These are phyloP conservation scores for Oreocharis arfaki DNA, from an alignment of 2,113 vertebrate genomes.

Conservation along the genomic window DNA sequence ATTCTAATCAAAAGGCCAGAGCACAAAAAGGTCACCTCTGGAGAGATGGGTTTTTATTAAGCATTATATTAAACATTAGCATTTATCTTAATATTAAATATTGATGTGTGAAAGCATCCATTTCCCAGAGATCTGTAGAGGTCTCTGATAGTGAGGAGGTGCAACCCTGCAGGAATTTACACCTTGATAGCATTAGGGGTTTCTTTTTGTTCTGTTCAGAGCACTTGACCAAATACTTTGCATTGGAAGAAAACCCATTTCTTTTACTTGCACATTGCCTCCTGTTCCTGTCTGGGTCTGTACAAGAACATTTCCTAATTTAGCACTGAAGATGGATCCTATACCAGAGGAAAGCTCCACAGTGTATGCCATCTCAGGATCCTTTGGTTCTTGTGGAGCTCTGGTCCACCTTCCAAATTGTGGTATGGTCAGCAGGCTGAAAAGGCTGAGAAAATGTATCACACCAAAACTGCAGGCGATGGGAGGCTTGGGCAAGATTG, in stretches of 20 bases:
- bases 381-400: neutral
- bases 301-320: neutral
- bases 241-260: neutral
- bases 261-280: neutral
- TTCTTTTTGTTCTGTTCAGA: neutral
- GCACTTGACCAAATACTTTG: neutral
- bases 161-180: neutral
- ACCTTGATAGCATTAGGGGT: neutral
- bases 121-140: neutral
- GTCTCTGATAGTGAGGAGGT: neutral
- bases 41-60: neutral
- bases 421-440: neutral
- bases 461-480: neutral
- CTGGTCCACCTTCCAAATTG: neutral
- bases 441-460: neutral
- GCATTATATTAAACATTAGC: neutral
- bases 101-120: neutral
- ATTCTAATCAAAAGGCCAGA: neutral
- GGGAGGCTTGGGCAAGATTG: neutral
- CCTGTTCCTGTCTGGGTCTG: neutral
- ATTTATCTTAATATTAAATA: neutral
- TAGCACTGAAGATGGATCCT: neutral
- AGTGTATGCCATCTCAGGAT: neutral
- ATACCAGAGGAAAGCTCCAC: neutral
- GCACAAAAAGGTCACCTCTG: neutral